A percentile compares a stretch with the other conserved stretches of the same genome.
phyloP scores from a whole-genome alignment of 2,888 invertebrate species.

The Charanyca ferruginea region DNA sequence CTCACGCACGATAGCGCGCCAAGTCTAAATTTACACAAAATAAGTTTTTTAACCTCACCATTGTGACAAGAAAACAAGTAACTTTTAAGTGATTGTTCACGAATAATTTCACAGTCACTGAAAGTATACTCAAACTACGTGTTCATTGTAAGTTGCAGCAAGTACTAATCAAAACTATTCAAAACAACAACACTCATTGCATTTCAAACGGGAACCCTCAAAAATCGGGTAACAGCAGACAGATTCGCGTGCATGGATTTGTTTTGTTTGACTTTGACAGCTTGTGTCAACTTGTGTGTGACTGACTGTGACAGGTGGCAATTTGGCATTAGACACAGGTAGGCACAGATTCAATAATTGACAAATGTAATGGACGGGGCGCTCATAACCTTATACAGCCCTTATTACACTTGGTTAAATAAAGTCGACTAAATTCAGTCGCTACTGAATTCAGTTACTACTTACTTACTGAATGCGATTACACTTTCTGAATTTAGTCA shows the following conservation, averaged over 20 bases:
- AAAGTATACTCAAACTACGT: conserved; percentile 33
- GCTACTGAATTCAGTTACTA: too few relatives aligned
- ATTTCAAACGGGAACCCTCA: conserved; percentile 28
- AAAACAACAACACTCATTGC: conserved; percentile 60
- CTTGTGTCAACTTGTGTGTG: too few relatives aligned
- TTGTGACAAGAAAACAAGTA: conserved; percentile 38
- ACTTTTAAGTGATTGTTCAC: conserved; percentile 35
- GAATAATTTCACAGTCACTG: conserved; percentile 51
- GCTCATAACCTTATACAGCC: too few relatives aligned
- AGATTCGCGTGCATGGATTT: conserved; percentile 35
- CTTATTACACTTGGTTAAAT: too few relatives aligned
- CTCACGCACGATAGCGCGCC: conserved; percentile 50
- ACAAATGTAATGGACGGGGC: too few relatives aligned
- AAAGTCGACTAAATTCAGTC: too few relatives aligned
- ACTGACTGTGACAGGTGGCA: conserved; percentile 5
- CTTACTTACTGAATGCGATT: too few relatives aligned
- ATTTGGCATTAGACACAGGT: neutral
- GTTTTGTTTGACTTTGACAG: conserved; percentile 55
- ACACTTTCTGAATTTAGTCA: too few relatives aligned
- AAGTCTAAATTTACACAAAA: conserved; percentile 51
- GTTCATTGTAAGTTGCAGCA: conserved; percentile 55
- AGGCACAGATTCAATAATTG: neutral
- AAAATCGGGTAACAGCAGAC: conserved; percentile 30
- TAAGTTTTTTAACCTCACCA: conserved; percentile 58
- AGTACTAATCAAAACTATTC: conserved; percentile 51